These are phyloP conservation scores for Pemphigus obesinymphae DNA, from an alignment of 1,140 invertebrate genomes.

Conservation along the genomic window DNA sequence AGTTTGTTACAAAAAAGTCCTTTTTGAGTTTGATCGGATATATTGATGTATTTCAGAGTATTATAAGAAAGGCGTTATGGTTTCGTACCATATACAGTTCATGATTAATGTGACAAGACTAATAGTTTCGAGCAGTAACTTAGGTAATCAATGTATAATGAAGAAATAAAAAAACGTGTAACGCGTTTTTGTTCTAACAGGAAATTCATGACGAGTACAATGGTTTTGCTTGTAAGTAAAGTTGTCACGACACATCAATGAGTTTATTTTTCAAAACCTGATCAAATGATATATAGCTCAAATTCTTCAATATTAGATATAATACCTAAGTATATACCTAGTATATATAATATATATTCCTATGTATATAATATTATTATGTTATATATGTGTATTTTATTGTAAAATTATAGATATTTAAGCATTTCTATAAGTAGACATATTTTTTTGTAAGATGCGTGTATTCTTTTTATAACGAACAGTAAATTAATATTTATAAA, in stretches of 20 bases:
- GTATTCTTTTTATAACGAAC: too few relatives aligned
- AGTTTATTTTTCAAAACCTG: neutral
- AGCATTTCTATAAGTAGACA: too few relatives aligned
- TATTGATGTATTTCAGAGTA: neutral
- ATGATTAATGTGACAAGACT: conserved; percentile 24
- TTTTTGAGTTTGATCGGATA: neutral
- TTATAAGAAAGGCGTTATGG: conserved; percentile 20
- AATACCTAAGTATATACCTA: too few relatives aligned
- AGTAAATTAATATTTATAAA: too few relatives aligned
- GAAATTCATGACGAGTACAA: neutral
- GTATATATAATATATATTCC: too few relatives aligned
- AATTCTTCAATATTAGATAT: too few relatives aligned
- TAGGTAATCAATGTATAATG: conserved; percentile 15
- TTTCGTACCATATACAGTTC: conserved; percentile 8
- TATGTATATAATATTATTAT: too few relatives aligned
- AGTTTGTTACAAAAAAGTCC: neutral
- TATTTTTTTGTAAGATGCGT: too few relatives aligned
- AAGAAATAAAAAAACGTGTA: conserved; percentile 5
- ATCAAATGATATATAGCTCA: neutral
- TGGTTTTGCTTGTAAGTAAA: neutral
- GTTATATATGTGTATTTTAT: too few relatives aligned
- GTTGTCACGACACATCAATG: neutral
- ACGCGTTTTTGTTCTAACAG: neutral
- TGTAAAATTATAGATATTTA: too few relatives aligned
- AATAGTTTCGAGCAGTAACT: neutral